A percentile compares a stretch with the other conserved stretches of the same genome.
Evolutionary conservation across 2,113 vertebrate species (phyloP).

Genomic region (Gila orcuttii): DNA sequence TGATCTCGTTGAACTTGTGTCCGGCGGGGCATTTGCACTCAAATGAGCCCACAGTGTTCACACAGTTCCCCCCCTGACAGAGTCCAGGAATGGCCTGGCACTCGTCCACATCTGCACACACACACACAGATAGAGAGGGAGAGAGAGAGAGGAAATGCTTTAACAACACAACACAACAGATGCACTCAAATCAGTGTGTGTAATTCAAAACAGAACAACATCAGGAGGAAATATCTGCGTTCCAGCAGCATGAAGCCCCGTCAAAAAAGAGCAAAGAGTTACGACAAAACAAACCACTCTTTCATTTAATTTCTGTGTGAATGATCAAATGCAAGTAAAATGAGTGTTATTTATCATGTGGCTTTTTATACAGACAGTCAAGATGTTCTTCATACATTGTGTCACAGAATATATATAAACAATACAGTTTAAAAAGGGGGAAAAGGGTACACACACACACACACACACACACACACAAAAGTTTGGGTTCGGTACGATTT

Average conservation of each 20-base stretch:
- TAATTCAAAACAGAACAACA: conserved; percentile 32
- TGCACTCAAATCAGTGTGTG: conserved; percentile 15
- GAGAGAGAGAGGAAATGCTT: conserved; percentile 59
- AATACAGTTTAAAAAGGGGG: not conserved
- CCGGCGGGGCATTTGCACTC: conserved; percentile 99
- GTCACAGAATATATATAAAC: too few relatives aligned
- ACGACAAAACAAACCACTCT: not conserved
- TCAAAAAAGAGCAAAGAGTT: not conserved
- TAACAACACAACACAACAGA: conserved; percentile 34
- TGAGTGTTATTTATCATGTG: not conserved
- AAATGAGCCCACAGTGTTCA: conserved; percentile 99
- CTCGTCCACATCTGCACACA: conserved; percentile 94
- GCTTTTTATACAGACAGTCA: not conserved
- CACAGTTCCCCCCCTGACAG: conserved; percentile 98
- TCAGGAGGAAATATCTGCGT: not conserved
- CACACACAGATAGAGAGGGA: conserved; percentile 64
- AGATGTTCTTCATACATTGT: not conserved
- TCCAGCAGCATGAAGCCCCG: not conserved
- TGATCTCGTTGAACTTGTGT: conserved; percentile 96
- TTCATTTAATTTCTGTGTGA: not conserved
- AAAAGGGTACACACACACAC: too few relatives aligned
- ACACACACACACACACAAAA: too few relatives aligned
- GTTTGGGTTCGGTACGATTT: not conserved
- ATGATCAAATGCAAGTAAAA: not conserved
- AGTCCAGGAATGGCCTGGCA: conserved; percentile 99